phyloP scores from a whole-genome alignment of 2,888 invertebrate species.

The Pseudolycoriella hygida region DNA sequence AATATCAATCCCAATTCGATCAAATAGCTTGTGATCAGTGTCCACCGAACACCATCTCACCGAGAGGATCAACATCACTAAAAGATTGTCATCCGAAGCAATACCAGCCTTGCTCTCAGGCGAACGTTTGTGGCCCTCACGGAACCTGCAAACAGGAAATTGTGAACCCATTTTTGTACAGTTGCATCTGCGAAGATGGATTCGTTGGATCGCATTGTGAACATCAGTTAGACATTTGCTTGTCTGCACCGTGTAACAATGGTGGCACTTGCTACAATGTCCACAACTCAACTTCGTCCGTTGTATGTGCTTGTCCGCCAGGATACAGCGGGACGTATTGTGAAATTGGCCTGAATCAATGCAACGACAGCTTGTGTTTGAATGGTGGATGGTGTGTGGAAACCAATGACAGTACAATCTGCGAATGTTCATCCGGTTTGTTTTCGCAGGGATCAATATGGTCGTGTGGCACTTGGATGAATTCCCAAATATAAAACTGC shows the following conservation, averaged over 20 bases:
- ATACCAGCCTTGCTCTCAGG: slow-evolving; percentile 27
- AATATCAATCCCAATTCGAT: slow-evolving; percentile 40
- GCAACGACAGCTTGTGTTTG: slow-evolving; percentile 20
- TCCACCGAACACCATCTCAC: slow-evolving; percentile 34
- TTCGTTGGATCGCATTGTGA: slow-evolving; percentile 37
- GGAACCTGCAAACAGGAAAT: slow-evolving; percentile 22
- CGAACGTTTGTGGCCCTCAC: slow-evolving; percentile 13
- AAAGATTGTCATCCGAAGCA: slow-evolving; percentile 31
- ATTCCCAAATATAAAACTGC: no score
- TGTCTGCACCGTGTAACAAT: slow-evolving; percentile 36
- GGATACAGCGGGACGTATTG: slow-evolving; percentile 34
- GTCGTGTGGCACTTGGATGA: no score
- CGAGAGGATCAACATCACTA: slow-evolving; percentile 24
- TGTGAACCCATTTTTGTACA: slow-evolving; percentile 18
- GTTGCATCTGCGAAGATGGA: slow-evolving; percentile 32
- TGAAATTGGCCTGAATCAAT: slow-evolving; percentile 23
- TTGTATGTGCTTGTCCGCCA: slow-evolving; percentile 30
- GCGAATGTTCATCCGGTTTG: slow-evolving; percentile 17
- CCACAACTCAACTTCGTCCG: slow-evolving; percentile 13
- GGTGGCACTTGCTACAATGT: slow-evolving; percentile 31
- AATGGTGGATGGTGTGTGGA: slow-evolving; percentile 29
- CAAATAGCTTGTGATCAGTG: slow-evolving; percentile 37
- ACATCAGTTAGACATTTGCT: slow-evolving; percentile 29
- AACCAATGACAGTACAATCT: slow-evolving; percentile 15
- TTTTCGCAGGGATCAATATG: no score